Percentiles rank a stretch among this genome's conserved stretches.
phyloP scores from a whole-genome alignment of 2,797 vertebrate genomes.

The Syngnathus acus region DNA sequence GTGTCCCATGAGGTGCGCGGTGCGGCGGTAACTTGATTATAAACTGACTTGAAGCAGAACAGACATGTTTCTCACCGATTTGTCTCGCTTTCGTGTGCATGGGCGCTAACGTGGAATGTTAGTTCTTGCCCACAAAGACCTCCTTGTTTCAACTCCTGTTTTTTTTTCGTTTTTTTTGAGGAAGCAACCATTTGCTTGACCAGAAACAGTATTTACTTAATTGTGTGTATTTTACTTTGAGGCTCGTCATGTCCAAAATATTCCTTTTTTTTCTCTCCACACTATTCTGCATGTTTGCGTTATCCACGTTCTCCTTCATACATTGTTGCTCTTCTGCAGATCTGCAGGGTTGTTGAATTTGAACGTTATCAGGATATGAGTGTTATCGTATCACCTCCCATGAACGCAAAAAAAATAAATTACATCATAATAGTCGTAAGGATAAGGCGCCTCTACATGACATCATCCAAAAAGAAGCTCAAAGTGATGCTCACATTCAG shows the following conservation, averaged over 20 bases:
- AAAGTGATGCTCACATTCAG: no score
- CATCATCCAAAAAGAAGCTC: no score
- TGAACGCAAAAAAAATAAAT: no score
- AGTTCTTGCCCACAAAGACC: neutral
- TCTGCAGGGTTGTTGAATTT: no score
- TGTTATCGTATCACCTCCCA: neutral
- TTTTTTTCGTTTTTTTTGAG: neutral
- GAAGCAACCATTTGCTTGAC: neutral
- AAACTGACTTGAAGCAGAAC: slow-evolving; percentile 19
- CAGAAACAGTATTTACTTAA: neutral
- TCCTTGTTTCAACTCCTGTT: neutral
- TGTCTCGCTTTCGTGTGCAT: slow-evolving; percentile 13
- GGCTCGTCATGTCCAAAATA: neutral
- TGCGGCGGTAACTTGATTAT: slow-evolving; percentile 26
- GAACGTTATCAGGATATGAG: no score
- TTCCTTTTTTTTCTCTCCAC: neutral
- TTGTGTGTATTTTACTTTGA: neutral
- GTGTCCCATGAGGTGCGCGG: slow-evolving; percentile 17
- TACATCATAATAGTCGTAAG: no score
- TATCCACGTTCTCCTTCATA: slow-evolving; percentile 36
- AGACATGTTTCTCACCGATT: slow-evolving; percentile 15
- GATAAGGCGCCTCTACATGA: no score
- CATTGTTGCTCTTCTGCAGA: slow-evolving; percentile 17
- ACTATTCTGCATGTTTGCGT: slow-evolving; percentile 12
- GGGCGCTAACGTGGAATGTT: neutral